A percentile compares a stretch with the other conserved stretches of the same genome.
phyloP scores from a whole-genome alignment of 92 coral and sea anemone species.

The Actinernus sp. region DNA sequence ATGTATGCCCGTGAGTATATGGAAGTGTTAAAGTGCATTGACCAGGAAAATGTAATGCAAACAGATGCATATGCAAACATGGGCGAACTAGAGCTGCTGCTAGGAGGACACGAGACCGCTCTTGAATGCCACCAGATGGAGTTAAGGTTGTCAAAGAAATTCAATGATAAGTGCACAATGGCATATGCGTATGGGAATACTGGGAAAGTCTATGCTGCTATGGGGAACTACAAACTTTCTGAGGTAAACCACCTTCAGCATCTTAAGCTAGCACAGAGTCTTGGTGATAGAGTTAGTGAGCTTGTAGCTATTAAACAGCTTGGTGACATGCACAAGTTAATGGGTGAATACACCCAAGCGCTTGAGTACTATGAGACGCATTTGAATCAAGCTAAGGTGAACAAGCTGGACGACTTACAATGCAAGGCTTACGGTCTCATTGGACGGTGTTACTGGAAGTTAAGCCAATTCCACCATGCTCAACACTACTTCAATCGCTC shows the following conservation, averaged over 20 bases:
- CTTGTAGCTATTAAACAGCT: conserved; percentile 66
- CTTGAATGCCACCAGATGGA: conserved; percentile 78
- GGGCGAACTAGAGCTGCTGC: conserved; percentile 72
- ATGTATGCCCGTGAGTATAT: conserved; percentile 69
- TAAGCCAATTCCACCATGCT: conserved; percentile 76
- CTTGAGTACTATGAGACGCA: conserved; percentile 71
- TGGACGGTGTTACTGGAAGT: conserved; percentile 65
- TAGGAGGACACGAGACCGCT: conserved; percentile 68
- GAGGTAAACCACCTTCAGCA: conserved; percentile 78
- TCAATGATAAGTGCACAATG: conserved; percentile 48
- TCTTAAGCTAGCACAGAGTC: conserved; percentile 69
- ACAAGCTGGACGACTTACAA: conserved; percentile 48
- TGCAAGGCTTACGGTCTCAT: conserved; percentile 71
- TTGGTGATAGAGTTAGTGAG: conserved; percentile 69
- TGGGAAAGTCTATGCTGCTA: conserved; percentile 75
- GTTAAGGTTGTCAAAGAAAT: conserved; percentile 68
- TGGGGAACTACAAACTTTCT: conserved; percentile 71
- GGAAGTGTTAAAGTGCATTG: conserved; percentile 56
- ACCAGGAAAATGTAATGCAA: conserved; percentile 48
- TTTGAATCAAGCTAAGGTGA: conserved; percentile 64
- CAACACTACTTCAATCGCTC: conserved; percentile 72
- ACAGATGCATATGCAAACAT: conserved; percentile 67
- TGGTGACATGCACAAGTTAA: conserved; percentile 78
- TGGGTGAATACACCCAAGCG: conserved; percentile 68
- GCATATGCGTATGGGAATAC: conserved; percentile 86